Evolutionary conservation across 2,113 vertebrate species (phyloP).

Genomic region (Probosciger aterrimus): DNA sequence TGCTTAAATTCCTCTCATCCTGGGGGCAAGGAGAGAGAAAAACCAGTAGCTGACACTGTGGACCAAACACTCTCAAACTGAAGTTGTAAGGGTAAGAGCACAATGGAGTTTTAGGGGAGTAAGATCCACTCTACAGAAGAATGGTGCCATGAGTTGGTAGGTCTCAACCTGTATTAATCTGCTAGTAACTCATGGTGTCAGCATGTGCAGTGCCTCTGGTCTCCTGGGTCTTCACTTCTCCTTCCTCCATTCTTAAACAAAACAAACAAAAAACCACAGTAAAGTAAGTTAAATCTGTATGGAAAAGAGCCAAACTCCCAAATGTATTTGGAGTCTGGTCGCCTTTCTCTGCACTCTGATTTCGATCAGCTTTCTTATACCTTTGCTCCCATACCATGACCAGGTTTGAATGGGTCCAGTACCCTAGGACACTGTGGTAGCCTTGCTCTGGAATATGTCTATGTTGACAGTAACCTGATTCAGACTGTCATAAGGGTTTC

Average conservation of each 20-base stretch:
- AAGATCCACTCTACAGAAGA: not conserved
- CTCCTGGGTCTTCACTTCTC: not conserved
- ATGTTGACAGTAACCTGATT: not conserved
- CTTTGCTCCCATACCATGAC: not conserved
- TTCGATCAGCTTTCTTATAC: not conserved
- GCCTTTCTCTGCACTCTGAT: not conserved
- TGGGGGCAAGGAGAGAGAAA: not conserved
- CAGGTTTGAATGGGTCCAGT: not conserved
- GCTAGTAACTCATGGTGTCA: not conserved
- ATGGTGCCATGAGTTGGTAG: not conserved
- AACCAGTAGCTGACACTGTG: not conserved
- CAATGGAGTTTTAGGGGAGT: not conserved
- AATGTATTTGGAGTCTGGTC: not conserved
- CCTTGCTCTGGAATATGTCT: not conserved
- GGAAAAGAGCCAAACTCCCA: not conserved
- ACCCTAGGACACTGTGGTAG: accelerated
- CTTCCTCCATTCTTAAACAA: not conserved
- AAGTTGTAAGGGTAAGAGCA: not conserved
- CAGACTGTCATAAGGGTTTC: not conserved
- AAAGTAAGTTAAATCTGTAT: not conserved
- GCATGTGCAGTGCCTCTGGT: not conserved
- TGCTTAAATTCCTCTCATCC: not conserved
- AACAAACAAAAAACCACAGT: not conserved
- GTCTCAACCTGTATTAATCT: not conserved
- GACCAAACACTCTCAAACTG: not conserved